Base-by-base conservation (phyloP, 2,113 vertebrate genomes). In the Holacanthus passer region DNA sequence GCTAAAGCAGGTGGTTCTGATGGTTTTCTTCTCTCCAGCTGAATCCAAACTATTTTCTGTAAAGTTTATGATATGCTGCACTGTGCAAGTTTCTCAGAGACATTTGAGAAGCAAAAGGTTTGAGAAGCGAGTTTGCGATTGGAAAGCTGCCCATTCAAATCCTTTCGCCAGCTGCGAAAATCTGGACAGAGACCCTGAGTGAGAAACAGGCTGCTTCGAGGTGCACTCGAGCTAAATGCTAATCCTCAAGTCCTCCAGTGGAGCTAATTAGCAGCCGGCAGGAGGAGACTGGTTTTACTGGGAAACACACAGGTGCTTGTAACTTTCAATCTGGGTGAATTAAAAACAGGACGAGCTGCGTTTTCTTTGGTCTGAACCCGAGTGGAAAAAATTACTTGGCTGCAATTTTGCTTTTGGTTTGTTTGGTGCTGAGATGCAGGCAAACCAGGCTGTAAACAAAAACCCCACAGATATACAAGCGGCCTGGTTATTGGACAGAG, bases 271-370 rank as follows among this genome's bases (percentile, higher is more conserved):
- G 70, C 70, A 65, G 75, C 69, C 73, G 59, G 70, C 47, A 53
- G 35, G 11, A 17, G 78, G 81, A 62, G 14, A 64, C 83, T 76
- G 83, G 85, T 88, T 91, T 48, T 78, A 78, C 71, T 82, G 77
- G 74, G 71, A 56, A 20, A 24, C 50, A 70, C 31, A 58, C 74
- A 58, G 75, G 32, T 70, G 64, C 50, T 12, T 16, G 43, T 29
- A 1, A 7, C 27, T 65, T 76, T 5, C 13, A 74, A 45, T 73
- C 58, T 47, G 43, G 7, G 20, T 13, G 24, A 48, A 13, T 59
- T 52, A 32, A 19, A 48, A 65, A 55, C 60, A 0, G 53, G 58
- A 65, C 19, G 63, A 53, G n/a, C 7, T 17, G 16, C 4, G 10
- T 58, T 66, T 80, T n/a, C 24, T 45, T 63, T 53, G 37, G 24